These are phyloP conservation scores for Acanthosoma haemorrhoidale DNA, from an alignment of 2,888 invertebrate genomes.

Conservation along the genomic window DNA sequence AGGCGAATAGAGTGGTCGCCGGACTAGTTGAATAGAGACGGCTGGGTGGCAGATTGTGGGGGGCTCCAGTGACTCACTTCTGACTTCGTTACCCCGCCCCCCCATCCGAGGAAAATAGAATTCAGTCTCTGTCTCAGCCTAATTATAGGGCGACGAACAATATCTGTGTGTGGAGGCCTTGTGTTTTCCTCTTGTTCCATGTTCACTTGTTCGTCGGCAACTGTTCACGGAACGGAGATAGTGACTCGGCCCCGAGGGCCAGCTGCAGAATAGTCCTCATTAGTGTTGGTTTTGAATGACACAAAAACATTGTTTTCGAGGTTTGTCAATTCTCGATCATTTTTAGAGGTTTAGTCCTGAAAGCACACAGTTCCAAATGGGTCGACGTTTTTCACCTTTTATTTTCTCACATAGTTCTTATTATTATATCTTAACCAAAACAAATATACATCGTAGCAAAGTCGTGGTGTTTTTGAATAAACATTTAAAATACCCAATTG, in stretches of 20 bases:
- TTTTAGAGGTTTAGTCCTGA: no score
- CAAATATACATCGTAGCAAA: no score
- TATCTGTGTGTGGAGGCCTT: background rate
- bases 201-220: background rate
- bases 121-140: background rate
- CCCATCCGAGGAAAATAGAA: slow-evolving; percentile 3
- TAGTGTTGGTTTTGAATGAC: no score
- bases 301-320: no score
- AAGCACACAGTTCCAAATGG: no score
- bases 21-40: background rate
- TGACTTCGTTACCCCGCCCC: slow-evolving; percentile 19
- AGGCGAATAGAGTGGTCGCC: slow-evolving; percentile 3
- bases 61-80: slow-evolving; percentile 17
- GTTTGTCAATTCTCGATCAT: no score
- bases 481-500: no score
- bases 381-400: no score
- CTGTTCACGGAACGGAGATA: background rate
- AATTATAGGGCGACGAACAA: background rate
- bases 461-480: no score
- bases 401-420: no score
- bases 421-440: no score
- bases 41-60: slow-evolving; percentile 9
- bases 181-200: slow-evolving; percentile 8
- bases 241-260: no score
- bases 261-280: background rate